phyloP scores from a whole-genome alignment of 2,888 invertebrate species.

The Archaeoteleia sp. region DNA sequence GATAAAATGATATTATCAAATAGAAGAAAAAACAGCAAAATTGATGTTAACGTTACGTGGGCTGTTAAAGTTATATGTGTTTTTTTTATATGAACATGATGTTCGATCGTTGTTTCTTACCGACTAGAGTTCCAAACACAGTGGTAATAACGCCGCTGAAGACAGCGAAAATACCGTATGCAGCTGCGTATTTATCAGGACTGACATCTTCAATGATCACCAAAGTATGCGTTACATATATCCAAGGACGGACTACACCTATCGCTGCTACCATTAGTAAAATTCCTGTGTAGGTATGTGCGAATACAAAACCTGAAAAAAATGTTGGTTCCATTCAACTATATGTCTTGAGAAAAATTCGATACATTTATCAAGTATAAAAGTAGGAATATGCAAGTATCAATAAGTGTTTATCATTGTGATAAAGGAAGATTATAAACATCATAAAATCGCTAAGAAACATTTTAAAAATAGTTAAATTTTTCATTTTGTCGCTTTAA shows the following conservation, averaged over 20 bases:
- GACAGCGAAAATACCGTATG: slow-evolving; percentile 83
- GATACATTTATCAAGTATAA: no score
- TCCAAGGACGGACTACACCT: slow-evolving; percentile 82
- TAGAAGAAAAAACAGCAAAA: background rate
- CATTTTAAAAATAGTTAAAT: no score
- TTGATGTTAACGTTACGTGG: slow-evolving; percentile 5
- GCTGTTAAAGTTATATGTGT: no score
- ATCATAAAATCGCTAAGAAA: no score
- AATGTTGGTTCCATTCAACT: background rate
- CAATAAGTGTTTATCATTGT: no score
- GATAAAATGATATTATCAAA: no score
- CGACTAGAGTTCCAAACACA: slow-evolving; percentile 82
- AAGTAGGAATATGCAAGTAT: no score
- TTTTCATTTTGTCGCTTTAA: no score
- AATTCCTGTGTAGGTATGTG: slow-evolving; percentile 78
- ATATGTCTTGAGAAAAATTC: no score
- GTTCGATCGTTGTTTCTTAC: slow-evolving; percentile 76
- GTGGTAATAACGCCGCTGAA: slow-evolving; percentile 83
- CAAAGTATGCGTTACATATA: slow-evolving; percentile 82
- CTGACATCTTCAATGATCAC: slow-evolving; percentile 82
- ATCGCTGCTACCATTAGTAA: slow-evolving; percentile 79
- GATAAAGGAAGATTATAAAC: no score
- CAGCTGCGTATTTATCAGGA: slow-evolving; percentile 83
- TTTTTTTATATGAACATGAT: no score
- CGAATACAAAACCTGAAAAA: slow-evolving; percentile 78